phyloP scores from a whole-genome alignment of 1,140 invertebrate species.

The Orchesella cincta region DNA sequence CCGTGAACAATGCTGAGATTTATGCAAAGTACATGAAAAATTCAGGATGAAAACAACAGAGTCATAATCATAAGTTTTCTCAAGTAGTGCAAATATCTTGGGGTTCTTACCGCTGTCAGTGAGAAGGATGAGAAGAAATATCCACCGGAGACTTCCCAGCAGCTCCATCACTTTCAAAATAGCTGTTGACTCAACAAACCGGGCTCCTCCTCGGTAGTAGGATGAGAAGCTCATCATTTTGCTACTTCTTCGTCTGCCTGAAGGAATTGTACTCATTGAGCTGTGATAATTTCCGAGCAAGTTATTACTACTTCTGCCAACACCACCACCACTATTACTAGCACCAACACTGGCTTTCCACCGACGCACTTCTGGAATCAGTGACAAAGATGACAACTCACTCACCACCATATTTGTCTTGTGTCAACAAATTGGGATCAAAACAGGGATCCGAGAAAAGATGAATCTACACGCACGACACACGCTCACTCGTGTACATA shows the following conservation, averaged over 20 bases:
- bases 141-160: slow-evolving; percentile 46
- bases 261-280: not conserved
- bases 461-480: too few species aligned
- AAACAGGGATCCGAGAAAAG: not conserved
- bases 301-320: not conserved
- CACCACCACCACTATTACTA: not conserved
- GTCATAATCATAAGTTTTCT: slow-evolving; percentile 14
- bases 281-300: not conserved
- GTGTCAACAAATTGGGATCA: slow-evolving; percentile 11
- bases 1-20: not conserved
- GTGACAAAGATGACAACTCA: slow-evolving; percentile 6
- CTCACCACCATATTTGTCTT: slow-evolving; percentile 17
- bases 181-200: not conserved
- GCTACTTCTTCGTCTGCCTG: not conserved
- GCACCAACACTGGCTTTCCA: not conserved
- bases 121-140: slow-evolving; percentile 47
- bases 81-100: not conserved
- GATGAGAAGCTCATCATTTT: not conserved
- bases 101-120: slow-evolving; percentile 46
- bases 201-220: not conserved
- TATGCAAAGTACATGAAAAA: not conserved
- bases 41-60: not conserved
- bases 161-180: slow-evolving; percentile 40
- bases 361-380: not conserved
- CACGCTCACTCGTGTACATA: not conserved